Evolutionary conservation across 2,888 invertebrate genomes (phyloP).

Genomic region (Electrophaes corylata): DNA sequence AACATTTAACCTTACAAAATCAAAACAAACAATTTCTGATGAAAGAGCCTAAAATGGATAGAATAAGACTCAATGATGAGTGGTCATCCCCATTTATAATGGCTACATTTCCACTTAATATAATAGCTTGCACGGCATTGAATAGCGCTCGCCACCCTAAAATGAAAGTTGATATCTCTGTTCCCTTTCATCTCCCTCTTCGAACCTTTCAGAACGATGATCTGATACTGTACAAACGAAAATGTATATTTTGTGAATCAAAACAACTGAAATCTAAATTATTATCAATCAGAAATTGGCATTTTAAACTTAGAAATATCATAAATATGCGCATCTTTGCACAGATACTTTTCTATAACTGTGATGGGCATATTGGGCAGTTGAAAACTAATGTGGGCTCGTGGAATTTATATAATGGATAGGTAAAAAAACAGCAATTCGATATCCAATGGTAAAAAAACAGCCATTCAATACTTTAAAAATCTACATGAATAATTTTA

Average conservation of each 20-base stretch:
- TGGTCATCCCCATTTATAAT: constrained; percentile 20
- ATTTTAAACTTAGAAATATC: neutral
- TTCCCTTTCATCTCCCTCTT: constrained; percentile 16
- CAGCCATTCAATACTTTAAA: too few species aligned
- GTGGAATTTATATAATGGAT: too few species aligned
- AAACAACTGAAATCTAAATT: constrained; percentile 13
- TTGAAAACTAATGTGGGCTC: too few species aligned
- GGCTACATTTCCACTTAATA: constrained; percentile 24
- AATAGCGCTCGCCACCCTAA: constrained; percentile 17
- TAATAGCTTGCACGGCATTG: constrained; percentile 21
- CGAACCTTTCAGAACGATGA: constrained; percentile 14
- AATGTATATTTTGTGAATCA: constrained; percentile 11
- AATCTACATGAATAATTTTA: too few species aligned
- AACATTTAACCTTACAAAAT: neutral
- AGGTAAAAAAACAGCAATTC: too few species aligned
- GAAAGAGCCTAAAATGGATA: neutral
- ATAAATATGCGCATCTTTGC: too few species aligned
- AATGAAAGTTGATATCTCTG: constrained; percentile 26
- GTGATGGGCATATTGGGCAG: too few species aligned
- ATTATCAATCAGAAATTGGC: neutral
- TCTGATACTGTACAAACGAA: constrained; percentile 21
- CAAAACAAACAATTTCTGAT: constrained; percentile 1
- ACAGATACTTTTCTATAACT: too few species aligned
- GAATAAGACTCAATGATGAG: constrained; percentile 13
- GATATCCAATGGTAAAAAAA: too few species aligned